Evolutionary conservation across 2,888 invertebrate species (phyloP), one percentile per base, ranked within the genome.

Genomic region (Crossocerus cetratus): DNA sequence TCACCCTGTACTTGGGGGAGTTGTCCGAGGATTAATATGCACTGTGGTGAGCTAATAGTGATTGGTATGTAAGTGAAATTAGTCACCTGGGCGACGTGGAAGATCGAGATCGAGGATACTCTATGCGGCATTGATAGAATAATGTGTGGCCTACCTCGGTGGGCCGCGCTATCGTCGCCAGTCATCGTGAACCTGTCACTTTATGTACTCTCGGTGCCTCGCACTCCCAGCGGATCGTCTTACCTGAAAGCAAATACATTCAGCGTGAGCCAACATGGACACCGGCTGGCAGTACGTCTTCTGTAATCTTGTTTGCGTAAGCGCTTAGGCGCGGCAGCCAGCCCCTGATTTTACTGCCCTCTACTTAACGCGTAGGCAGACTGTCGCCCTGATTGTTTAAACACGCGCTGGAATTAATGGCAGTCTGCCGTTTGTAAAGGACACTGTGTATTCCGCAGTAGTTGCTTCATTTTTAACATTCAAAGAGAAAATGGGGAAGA

Each of bases 51-150:
- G n/a, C n/a, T n/a, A n/a, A n/a, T n/a, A n/a, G n/a, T n/a, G n/a
- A n/a, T n/a, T n/a, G n/a, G n/a, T n/a, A 11, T 32, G 32, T 4
- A 32, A 32, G 8, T 8, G 32, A 32, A 32, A 32, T 72, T 77
- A 74, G 83, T 70, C 77, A 83, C 65, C 73, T 76, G 63, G 72
- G 72, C 76, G 72, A 77, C 74, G 72, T 66, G 72, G 64, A 49
- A 55, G 61, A 78, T 70, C 65, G 59, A 42, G 61, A 78, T 70
- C 65, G 59, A 42, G 64, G 60, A 75, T 77, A 66, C 77, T 77
- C 72, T 56, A n/a, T n/a, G n/a, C 54, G 65, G 75, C 78, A 67
- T 82, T 80, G 77, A 80, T 73, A 63, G 71, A 77, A 77, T 73
- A 70, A 74, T 73, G 65, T 73, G 65, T 32, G 8, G 72, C 74